A percentile compares a stretch with the other conserved stretches of the same genome.
phyloP scores from a whole-genome alignment of 2,888 invertebrate species.

The Stomorhina lunata region DNA sequence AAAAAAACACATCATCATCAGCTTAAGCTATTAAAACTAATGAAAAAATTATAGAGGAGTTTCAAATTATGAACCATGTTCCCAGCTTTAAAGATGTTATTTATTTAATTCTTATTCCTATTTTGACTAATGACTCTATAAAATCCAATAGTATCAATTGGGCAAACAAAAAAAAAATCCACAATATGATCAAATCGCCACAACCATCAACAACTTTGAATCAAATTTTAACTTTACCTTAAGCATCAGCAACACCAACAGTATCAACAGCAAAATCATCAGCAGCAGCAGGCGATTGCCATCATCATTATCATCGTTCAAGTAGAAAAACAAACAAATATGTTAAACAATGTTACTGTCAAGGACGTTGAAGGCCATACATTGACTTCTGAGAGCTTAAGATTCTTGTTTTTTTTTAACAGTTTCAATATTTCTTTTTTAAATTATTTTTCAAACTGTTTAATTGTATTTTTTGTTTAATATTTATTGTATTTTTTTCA shows the following conservation, averaged over 20 bases:
- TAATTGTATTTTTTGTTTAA: slow-evolving; percentile 30
- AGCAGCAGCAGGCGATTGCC: background rate
- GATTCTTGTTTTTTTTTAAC: background rate
- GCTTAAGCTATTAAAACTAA: slow-evolving; percentile 23
- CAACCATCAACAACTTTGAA: background rate
- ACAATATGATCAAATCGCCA: background rate
- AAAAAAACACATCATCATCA: slow-evolving; percentile 28
- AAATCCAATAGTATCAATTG: slow-evolving; percentile 12
- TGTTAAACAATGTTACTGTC: slow-evolving; percentile 56
- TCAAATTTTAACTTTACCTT: no score
- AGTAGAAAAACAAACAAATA: no score
- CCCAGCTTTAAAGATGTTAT: background rate
- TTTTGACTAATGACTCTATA: slow-evolving; percentile 60
- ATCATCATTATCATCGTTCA: no score
- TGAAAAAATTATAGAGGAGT: background rate
- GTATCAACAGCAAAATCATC: background rate
- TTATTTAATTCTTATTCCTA: background rate
- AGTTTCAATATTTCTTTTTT: background rate
- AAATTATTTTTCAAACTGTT: slow-evolving; percentile 40
- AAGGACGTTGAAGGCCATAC: slow-evolving; percentile 70
- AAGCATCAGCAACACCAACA: background rate
- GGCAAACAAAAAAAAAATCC: background rate
- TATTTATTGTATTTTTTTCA: background rate
- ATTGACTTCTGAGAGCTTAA: slow-evolving; percentile 55
- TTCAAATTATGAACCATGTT: background rate